Percentiles rank a stretch among this genome's conserved stretches.
Evolutionary conservation across 2,797 vertebrate species (phyloP).

Genomic region (Centroberyx gerrardi): DNA sequence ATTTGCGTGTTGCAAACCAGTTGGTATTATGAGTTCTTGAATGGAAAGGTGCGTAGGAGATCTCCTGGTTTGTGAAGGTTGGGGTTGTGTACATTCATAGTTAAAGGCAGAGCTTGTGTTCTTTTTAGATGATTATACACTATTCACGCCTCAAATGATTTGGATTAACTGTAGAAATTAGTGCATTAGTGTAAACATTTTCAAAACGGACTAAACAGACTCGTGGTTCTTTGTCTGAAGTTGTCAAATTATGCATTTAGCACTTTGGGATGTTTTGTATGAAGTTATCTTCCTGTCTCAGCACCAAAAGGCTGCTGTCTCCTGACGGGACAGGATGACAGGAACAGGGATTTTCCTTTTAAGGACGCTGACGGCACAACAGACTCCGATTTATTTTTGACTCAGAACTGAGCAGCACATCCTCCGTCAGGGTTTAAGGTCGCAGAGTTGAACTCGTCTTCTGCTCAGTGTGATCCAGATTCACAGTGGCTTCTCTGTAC

Average conservation of each 20-base stretch:
- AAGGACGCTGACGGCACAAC: background rate
- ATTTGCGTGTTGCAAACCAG: constrained; percentile 30
- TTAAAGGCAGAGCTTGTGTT: too few species aligned
- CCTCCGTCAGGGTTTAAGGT: background rate
- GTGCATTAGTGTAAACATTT: too few species aligned
- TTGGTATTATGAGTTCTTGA: background rate
- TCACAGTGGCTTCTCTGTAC: background rate
- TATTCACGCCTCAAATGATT: too few species aligned
- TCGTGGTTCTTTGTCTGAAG: constrained; percentile 18
- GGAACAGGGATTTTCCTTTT: background rate
- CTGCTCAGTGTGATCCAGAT: background rate
- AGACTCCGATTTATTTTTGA: background rate
- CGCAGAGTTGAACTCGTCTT: background rate
- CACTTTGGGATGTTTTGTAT: constrained; percentile 26
- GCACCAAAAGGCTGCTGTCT: too few species aligned
- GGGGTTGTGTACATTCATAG: background rate
- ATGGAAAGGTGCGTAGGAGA: background rate
- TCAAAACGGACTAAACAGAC: background rate
- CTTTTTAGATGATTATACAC: too few species aligned
- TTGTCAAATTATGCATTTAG: constrained; percentile 24
- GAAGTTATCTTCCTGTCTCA: constrained; percentile 2
- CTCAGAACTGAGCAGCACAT: background rate
- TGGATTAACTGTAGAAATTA: too few species aligned
- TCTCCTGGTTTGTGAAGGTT: background rate
- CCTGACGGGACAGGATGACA: background rate